Conservation (phyloP, 1,140 invertebrate genomes). For the Platyscapa corneri region DNA sequence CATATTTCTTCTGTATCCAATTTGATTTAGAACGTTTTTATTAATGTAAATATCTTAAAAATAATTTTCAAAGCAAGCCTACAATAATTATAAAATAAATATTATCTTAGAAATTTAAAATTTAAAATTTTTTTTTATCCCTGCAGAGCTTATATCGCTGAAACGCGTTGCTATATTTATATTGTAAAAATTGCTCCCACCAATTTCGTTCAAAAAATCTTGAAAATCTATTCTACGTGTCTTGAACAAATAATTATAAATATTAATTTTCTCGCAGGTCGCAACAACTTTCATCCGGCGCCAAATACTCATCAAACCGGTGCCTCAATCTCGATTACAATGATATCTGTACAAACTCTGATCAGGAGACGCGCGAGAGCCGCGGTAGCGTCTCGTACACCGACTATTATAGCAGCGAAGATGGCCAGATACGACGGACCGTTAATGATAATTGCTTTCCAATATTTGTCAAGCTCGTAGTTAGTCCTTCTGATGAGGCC, state of each 20-base stretch:
- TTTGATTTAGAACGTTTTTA: too few species aligned
- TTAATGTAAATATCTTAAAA: not conserved
- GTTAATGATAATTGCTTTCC: conserved; percentile 52
- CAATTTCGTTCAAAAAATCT: not conserved
- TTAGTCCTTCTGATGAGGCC: conserved; percentile 55
- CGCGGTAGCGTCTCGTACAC: conserved; percentile 73
- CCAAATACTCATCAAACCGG: conserved; percentile 75
- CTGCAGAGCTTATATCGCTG: too few species aligned
- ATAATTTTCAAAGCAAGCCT: too few species aligned
- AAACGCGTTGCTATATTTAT: too few species aligned
- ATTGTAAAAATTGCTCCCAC: not conserved
- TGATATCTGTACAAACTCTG: conserved; percentile 77
- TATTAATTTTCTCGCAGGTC: conserved; percentile 50
- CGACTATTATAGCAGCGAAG: conserved; percentile 73
- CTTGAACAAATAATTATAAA: not conserved
- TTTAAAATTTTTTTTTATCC: too few species aligned
- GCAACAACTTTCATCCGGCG: conserved; percentile 68
- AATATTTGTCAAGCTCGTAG: conserved; percentile 51
- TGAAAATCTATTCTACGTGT: too few species aligned
- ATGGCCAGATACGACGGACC: conserved; percentile 68
- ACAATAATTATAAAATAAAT: too few species aligned
- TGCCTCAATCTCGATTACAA: conserved; percentile 77
- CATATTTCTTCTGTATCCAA: too few species aligned
- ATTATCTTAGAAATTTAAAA: too few species aligned
- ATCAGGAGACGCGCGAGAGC: conserved; percentile 65